phyloP scores from a whole-genome alignment of 2,888 invertebrate genomes.

The Embidobia sp. region DNA sequence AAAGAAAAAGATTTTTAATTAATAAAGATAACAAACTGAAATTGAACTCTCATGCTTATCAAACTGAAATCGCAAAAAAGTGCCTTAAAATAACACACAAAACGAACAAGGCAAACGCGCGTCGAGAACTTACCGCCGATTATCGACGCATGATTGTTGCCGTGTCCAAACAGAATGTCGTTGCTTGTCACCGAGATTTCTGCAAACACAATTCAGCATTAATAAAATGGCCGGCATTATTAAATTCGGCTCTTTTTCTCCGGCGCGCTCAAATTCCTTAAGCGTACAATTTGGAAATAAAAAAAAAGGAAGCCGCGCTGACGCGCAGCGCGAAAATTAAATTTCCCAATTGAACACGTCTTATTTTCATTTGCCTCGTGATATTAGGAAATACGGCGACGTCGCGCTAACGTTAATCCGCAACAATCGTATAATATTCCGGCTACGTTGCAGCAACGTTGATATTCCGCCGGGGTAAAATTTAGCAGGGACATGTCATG shows the following conservation, averaged over 20 bases:
- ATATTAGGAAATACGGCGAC: slow-evolving; percentile 53
- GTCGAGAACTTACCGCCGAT: slow-evolving; percentile 37
- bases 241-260: slow-evolving; percentile 4
- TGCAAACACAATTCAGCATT: slow-evolving; percentile 26
- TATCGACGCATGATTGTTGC: slow-evolving; percentile 54
- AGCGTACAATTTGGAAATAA: slow-evolving; percentile 15
- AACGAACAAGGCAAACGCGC: too few relatives aligned
- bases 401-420: slow-evolving; percentile 48
- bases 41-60: too few relatives aligned
- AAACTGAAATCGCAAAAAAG: too few relatives aligned
- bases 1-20: too few relatives aligned
- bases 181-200: slow-evolving; percentile 38
- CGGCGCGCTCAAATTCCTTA: neutral
- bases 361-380: slow-evolving; percentile 58
- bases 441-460: slow-evolving; percentile 52
- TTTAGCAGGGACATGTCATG: slow-evolving; percentile 55
- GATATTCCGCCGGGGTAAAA: slow-evolving; percentile 54
- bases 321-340: slow-evolving; percentile 37
- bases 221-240: slow-evolving; percentile 9
- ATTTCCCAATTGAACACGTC: slow-evolving; percentile 54
- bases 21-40: too few relatives aligned
- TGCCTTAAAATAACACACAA: too few relatives aligned
- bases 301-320: slow-evolving; percentile 4
- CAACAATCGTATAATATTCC: slow-evolving; percentile 62
- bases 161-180: slow-evolving; percentile 24